Evolutionary conservation across 2,888 invertebrate genomes (phyloP), one percentile per base, ranked within the genome.

Genomic region (Petrolisthes cinctipes): DNA sequence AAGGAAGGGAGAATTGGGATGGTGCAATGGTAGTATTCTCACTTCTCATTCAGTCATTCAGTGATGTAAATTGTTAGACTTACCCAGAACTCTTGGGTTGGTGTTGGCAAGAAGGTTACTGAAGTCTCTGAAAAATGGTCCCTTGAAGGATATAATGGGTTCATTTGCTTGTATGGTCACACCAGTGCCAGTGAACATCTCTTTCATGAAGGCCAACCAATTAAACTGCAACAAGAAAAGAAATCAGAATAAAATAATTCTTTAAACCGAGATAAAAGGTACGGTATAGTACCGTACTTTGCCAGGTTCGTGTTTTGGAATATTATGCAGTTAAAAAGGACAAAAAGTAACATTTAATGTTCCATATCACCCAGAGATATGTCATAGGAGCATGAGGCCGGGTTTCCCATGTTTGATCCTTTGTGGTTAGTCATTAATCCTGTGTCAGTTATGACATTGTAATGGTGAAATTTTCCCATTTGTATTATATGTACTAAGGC

Each of bases 141-240:
- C 73, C 37, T 86, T 84, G 80, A 86, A 89, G 23, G 85, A 81
- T 9, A 86, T 53, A 20, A 90, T 5, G 11, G 87, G 87, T 54
- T 90, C 90, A 14, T 87, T 81, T 5, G 71, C 54, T 17, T 37
- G 78, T 14, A 90, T 85, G 6, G 71, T 85, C 7, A 90, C 86
- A 4, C 23, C 81, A 0, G 90, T 85, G 23, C 73, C 57, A 37
- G 75, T 61, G 83, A 90, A 90, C 56, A 89, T 82, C 37, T 84
- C 73, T 53, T 84, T 56, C 20, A 90, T 9, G 83, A 84, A 90
- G 14, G 75, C 76, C 79, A 90, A 68, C 80, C 85, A 87, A 53
- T 89, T 57, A 53, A 90, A 85, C 90, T 90, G 85, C 6, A 57
- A 20, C 51, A 17, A 6, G 23, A 5, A 85, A 79, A 23, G 51